Evolutionary conservation across 1,140 invertebrate genomes (phyloP).

Genomic region (Eufriesea mexicana): DNA sequence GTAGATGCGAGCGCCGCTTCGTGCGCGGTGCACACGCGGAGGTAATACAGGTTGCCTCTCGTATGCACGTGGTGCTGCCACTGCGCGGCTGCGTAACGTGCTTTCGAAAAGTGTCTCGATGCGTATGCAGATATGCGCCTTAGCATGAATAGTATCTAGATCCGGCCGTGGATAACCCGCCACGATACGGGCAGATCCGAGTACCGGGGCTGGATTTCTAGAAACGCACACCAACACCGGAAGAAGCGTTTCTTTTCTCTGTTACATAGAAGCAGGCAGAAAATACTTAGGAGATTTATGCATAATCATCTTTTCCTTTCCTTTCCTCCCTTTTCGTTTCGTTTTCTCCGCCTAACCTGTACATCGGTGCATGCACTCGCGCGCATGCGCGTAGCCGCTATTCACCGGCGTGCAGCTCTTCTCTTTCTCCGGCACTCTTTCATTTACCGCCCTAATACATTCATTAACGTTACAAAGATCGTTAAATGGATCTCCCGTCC

Average conservation of each 20-base stretch:
- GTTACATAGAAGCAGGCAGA: not conserved
- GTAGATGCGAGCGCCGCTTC: not conserved
- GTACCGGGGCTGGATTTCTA: conserved; percentile 22
- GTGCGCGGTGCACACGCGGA: conserved; percentile 11
- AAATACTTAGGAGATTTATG: not conserved
- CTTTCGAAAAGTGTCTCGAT: conserved; percentile 60
- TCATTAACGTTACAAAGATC: conserved; percentile 42
- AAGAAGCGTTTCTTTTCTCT: not conserved
- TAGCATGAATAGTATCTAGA: conserved; percentile 60
- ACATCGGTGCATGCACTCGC: too few species aligned
- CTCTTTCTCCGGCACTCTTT: conserved; percentile 16
- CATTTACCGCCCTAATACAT: conserved; percentile 20
- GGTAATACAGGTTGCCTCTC: conserved; percentile 29
- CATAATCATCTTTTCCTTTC: not conserved
- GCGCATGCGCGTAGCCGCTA: not conserved
- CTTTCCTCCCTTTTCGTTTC: too few species aligned
- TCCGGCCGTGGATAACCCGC: conserved; percentile 44
- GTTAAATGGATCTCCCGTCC: conserved; percentile 31
- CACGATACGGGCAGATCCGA: conserved; percentile 31
- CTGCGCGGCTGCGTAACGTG: conserved; percentile 46
- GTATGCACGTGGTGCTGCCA: conserved; percentile 39
- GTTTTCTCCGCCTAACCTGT: not conserved
- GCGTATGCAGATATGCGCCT: conserved; percentile 58
- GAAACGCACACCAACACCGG: conserved; percentile 17
- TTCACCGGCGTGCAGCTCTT: not conserved